Conservation (phyloP, 1,140 invertebrate genomes). For the Druon quercuslanigerum region DNA sequence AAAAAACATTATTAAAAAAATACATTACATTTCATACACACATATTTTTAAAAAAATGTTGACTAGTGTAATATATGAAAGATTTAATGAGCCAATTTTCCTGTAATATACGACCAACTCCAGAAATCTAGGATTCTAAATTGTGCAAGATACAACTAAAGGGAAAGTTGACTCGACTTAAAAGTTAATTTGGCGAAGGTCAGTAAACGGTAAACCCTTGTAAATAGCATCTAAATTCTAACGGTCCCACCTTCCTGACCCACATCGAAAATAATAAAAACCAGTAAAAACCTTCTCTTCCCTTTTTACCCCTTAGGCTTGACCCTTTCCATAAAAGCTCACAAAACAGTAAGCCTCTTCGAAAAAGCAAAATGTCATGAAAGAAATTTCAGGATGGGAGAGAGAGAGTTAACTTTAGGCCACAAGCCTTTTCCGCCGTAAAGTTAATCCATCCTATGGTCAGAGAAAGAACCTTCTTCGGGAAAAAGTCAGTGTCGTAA, state of each 20-base stretch:
- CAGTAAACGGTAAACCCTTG: slow-evolving; percentile 55
- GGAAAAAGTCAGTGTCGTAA: slow-evolving; percentile 53
- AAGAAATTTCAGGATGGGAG: slow-evolving; percentile 34
- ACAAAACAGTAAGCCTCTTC: slow-evolving; percentile 42
- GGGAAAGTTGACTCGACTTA: slow-evolving; percentile 44
- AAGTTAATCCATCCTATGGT: slow-evolving; percentile 66
- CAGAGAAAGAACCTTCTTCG: slow-evolving; percentile 46
- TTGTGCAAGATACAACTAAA: neutral
- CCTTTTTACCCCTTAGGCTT: neutral
- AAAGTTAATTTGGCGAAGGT: slow-evolving; percentile 33
- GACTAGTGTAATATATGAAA: no score
- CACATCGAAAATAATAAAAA: slow-evolving; percentile 38
- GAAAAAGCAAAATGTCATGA: neutral
- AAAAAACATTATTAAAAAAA: no score
- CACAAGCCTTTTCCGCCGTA: slow-evolving; percentile 64
- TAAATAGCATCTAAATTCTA: neutral
- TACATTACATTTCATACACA: no score
- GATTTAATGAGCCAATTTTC: neutral
- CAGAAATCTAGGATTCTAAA: neutral
- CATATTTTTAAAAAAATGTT: no score
- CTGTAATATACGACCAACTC: neutral
- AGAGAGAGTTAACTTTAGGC: slow-evolving; percentile 60
- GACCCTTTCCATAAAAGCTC: slow-evolving; percentile 42
- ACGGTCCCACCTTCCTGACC: slow-evolving; percentile 39
- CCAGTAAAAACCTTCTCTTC: slow-evolving; percentile 25